Evolutionary conservation across 2,113 vertebrate species (phyloP).

Genomic region (Caracal caracal): DNA sequence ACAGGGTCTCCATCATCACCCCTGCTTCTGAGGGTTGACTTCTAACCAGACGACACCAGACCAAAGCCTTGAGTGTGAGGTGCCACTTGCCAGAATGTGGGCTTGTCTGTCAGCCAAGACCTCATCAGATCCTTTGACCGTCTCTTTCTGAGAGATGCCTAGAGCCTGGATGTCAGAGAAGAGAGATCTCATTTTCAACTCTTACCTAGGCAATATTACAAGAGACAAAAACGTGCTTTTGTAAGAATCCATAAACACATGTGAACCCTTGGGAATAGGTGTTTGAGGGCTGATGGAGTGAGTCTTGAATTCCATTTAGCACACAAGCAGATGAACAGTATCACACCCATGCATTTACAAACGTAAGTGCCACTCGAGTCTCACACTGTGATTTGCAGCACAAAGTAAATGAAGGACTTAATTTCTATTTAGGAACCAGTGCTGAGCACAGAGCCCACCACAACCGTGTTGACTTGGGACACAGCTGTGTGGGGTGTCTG

Average conservation of each 20-base stretch:
- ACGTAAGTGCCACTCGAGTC: background rate
- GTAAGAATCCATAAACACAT: background rate
- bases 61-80: background rate
- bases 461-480: background rate
- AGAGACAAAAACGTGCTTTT: slow-evolving; percentile 56
- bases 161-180: slow-evolving; percentile 7
- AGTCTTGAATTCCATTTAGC: slow-evolving; percentile 34
- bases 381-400: slow-evolving; percentile 28
- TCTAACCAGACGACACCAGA: background rate
- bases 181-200: slow-evolving; percentile 56
- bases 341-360: background rate
- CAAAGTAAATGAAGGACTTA: slow-evolving; percentile 37
- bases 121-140: background rate
- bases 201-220: slow-evolving; percentile 44
- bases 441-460: slow-evolving; percentile 25
- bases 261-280: slow-evolving; percentile 44
- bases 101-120: background rate
- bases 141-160: background rate
- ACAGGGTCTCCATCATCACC: too few relatives aligned
- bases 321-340: background rate
- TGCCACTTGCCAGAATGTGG: background rate
- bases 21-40: background rate
- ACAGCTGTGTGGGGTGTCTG: background rate
- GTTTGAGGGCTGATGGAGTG: slow-evolving; percentile 48
- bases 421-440: slow-evolving; percentile 25